Evolutionary conservation across 2,113 vertebrate species (phyloP), one percentile per base, ranked within the genome.

Genomic region (Anser cygnoides): DNA sequence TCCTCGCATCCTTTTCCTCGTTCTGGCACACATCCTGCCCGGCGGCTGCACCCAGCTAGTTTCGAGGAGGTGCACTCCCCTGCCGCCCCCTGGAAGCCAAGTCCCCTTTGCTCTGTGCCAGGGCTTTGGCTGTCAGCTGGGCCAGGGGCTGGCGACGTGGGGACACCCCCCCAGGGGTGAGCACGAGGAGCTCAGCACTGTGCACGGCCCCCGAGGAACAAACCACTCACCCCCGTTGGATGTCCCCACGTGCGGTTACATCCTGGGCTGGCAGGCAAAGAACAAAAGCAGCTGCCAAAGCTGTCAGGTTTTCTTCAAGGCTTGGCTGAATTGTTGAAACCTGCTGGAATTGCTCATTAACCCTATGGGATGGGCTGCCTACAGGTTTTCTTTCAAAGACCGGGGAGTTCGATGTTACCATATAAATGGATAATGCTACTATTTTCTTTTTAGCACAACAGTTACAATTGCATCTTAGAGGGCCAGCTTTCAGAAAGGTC

Each of bases 281-380:
- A 19, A 14, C 17, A n/a, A 43, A 78, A 54, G 23, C 33, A 31
- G n/a, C 22, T 23, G 6, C 11, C 7, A 13, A 79, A 82, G 43
- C 31, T 50, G 29, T 55, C 83, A 58, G 3, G 10, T 16, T 31
- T 54, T 33, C 79, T 61, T 50, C 25, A 4, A 1, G 13, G 13
- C 59, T 74, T 49, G 39, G 17, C 63, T 73, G 58, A n/a, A 14
- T 33, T 49, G 29, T 19, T 88, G 44, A 4, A 2, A 14, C 1
- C 0, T 5, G 0, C 21, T 20, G 20, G 11, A 50, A 11, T 6
- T 0, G 4, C 10, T 44, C 35, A 23, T 71, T 62, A 58, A 49
- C 13, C 6, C 26, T 11, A 9, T 21, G 33, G 2, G 0, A 16
- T 0, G 2, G 33, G 18, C 29, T 76, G 52, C 33, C 17, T 3